A percentile compares a stretch with the other conserved stretches of the same genome.
These are phyloP conservation scores for Cydia splendana DNA, from an alignment of 1,140 invertebrate genomes.

Conservation along the genomic window DNA sequence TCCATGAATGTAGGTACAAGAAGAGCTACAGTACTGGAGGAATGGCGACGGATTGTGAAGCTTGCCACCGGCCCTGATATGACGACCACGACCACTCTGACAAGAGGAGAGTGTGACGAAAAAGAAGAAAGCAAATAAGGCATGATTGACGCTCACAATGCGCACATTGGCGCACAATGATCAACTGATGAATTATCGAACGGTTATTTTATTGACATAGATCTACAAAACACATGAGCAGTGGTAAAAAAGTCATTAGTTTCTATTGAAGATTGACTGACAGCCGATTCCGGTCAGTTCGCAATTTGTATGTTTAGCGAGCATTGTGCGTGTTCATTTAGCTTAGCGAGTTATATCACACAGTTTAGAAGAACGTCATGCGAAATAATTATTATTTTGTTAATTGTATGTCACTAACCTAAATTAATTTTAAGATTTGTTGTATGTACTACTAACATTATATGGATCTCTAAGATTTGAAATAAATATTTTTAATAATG, in stretches of 20 bases:
- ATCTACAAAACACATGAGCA: constrained; percentile 21
- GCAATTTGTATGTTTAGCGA: constrained; percentile 63
- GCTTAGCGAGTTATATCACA: neutral
- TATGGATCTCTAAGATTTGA: too few relatives aligned
- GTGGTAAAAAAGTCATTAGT: constrained; percentile 64
- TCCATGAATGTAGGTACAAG: too few relatives aligned
- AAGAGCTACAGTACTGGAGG: too few relatives aligned
- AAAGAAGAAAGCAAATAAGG: constrained; percentile 29
- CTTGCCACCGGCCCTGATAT: too few relatives aligned
- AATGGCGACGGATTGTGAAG: too few relatives aligned
- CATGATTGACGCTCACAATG: neutral
- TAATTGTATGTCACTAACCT: too few relatives aligned
- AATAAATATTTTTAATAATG: too few relatives aligned
- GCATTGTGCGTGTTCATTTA: constrained; percentile 1
- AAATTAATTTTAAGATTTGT: too few relatives aligned
- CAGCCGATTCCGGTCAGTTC: constrained; percentile 59
- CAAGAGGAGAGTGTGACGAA: too few relatives aligned
- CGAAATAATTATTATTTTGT: too few relatives aligned
- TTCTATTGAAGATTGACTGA: constrained; percentile 69
- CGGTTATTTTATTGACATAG: constrained; percentile 35
- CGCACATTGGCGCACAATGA: constrained; percentile 9
- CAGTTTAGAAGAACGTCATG: neutral
- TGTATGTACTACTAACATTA: too few relatives aligned
- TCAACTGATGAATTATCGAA: constrained; percentile 22
- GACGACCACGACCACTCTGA: too few relatives aligned